Evolutionary conservation across 23 tunicate species (phyloP).

Genomic region (Clavelina lepadiformis): DNA sequence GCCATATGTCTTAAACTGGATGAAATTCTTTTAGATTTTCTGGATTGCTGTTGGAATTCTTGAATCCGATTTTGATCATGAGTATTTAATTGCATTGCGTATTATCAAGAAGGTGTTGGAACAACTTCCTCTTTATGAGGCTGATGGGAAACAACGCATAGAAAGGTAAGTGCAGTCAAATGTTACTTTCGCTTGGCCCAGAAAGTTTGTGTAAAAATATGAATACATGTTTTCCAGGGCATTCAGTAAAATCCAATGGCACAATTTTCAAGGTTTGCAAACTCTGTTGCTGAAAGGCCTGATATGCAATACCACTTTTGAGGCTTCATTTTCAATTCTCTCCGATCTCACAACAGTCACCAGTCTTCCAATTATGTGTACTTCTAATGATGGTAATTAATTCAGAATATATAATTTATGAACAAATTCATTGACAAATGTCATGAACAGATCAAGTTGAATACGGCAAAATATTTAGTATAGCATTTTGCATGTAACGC

Average conservation of each 20-base stretch:
- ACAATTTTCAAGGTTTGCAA: constrained; percentile 51
- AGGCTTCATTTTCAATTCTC: constrained; percentile 32
- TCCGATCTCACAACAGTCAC: constrained; percentile 41
- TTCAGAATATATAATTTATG: too few species aligned
- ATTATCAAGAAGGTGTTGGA: constrained; percentile 34
- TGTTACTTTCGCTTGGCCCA: not conserved
- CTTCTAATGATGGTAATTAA: too few species aligned
- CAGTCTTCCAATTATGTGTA: constrained; percentile 38
- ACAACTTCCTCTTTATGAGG: constrained; percentile 19
- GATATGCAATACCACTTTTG: constrained; percentile 43
- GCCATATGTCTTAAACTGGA: too few species aligned
- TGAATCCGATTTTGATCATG: constrained; percentile 88
- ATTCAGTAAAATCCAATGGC: constrained; percentile 55
- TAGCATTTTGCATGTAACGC: too few species aligned
- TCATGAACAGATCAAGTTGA: too few species aligned
- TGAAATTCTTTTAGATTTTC: constrained; percentile 42
- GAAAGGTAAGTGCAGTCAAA: constrained; percentile 34
- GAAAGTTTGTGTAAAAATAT: not conserved
- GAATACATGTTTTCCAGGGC: constrained; percentile 20
- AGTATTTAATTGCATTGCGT: constrained; percentile 56
- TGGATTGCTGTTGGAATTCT: constrained; percentile 64
- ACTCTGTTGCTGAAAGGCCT: constrained; percentile 63
- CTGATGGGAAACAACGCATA: constrained; percentile 21
- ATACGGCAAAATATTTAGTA: too few species aligned
- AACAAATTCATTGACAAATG: too few species aligned